These are phyloP conservation scores for Cnemophilus loriae DNA, from an alignment of 2,113 vertebrate species.

Conservation along the genomic window DNA sequence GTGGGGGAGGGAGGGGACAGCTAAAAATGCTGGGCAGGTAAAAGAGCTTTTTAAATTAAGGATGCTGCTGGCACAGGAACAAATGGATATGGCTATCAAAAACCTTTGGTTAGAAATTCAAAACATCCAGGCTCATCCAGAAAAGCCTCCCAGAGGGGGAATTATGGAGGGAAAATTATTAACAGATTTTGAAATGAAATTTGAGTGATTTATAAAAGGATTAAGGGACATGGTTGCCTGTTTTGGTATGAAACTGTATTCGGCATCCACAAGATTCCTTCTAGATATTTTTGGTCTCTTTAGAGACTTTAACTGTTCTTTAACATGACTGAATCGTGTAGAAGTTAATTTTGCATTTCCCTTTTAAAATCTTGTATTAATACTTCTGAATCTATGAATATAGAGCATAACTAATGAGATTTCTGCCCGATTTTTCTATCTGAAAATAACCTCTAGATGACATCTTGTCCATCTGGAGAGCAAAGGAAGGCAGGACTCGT, in stretches of 20 bases:
- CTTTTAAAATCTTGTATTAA: background rate
- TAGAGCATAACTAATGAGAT: background rate
- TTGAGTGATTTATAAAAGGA: background rate
- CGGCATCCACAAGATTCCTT: background rate
- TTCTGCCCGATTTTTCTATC: background rate
- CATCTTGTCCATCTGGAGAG: background rate
- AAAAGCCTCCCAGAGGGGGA: background rate
- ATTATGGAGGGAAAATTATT: background rate
- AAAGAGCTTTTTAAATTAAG: background rate
- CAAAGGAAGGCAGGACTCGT: no score
- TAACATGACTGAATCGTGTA: rapidly evolving
- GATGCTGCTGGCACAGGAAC: background rate
- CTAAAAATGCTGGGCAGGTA: background rate
- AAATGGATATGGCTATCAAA: constrained; percentile 18
- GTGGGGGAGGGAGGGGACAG: background rate
- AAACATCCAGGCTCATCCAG: background rate
- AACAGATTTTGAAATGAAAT: constrained; percentile 8
- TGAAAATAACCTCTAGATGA: background rate
- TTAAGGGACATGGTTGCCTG: background rate
- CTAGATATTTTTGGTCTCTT: background rate
- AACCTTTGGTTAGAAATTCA: constrained; percentile 2
- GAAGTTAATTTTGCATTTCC: background rate
- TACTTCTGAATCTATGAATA: background rate
- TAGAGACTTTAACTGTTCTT: background rate
- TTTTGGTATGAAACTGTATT: background rate